phyloP scores from a whole-genome alignment of 2,797 vertebrate species.

The Menidia menidia region DNA sequence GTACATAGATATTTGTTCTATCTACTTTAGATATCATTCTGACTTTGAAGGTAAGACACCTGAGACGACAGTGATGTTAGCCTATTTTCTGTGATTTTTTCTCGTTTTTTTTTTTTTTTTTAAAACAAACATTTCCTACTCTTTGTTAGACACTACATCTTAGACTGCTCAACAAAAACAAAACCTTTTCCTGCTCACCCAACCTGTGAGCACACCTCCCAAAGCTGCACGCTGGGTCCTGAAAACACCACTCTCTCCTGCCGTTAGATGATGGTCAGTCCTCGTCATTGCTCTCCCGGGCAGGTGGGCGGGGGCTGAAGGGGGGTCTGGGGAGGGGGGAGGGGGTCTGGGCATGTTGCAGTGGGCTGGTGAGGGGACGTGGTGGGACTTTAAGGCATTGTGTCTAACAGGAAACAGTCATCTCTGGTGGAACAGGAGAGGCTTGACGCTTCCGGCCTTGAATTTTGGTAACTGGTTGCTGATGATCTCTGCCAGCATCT shows the following conservation, averaged over 20 bases:
- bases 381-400: conserved; percentile 91
- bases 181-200: conserved; percentile 29
- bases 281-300: conserved; percentile 25
- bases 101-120: conserved; percentile 25
- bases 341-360: not conserved
- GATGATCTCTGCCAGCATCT: conserved; percentile 99
- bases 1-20: conserved; percentile 70
- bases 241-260: conserved; percentile 33
- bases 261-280: conserved; percentile 31
- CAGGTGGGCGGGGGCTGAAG: not conserved
- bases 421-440: conserved; percentile 99
- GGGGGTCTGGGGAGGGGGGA: not conserved
- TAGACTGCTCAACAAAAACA: conserved; percentile 47
- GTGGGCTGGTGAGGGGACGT: conserved; percentile 51
- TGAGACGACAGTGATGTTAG: conserved; percentile 81
- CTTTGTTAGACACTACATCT: conserved; percentile 59
- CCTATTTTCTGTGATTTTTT: conserved; percentile 68
- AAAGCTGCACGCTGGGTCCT: conserved; percentile 65
- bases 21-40: conserved; percentile 72
- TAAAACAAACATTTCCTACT: conserved; percentile 64
- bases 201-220: conserved; percentile 34
- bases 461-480: conserved; percentile 99
- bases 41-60: conserved; percentile 80
- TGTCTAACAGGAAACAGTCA: conserved; percentile 87
- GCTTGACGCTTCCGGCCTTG: conserved; percentile 95